These are phyloP conservation scores for Junonia oenone DNA, from an alignment of 2,888 invertebrate genomes.

Conservation along the genomic window DNA sequence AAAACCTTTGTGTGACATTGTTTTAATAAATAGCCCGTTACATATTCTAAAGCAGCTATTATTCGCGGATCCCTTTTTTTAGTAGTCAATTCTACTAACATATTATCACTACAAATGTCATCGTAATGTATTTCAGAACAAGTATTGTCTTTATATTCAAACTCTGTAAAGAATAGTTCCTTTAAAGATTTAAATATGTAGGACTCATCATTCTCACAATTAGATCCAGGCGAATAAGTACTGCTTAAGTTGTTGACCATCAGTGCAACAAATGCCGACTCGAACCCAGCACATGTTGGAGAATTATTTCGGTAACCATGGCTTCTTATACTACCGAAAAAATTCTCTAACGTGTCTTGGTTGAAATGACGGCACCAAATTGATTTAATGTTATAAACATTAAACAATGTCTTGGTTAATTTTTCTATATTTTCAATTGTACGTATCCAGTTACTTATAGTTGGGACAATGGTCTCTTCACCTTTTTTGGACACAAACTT, in stretches of 20 bases:
- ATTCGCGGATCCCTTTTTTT: not conserved
- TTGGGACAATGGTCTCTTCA: not conserved
- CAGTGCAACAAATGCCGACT: slow-evolving; percentile 11
- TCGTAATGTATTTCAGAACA: not conserved
- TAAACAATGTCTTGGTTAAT: slow-evolving; percentile 9
- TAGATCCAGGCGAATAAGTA: slow-evolving; percentile 4
- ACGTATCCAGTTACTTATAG: slow-evolving; percentile 9
- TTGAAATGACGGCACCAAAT: slow-evolving; percentile 4
- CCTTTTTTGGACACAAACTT: slow-evolving; percentile 2
- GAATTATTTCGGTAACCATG: slow-evolving; percentile 19
- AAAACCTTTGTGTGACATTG: not conserved
- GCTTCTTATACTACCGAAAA: slow-evolving; percentile 11
- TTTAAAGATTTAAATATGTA: slow-evolving; percentile 3
- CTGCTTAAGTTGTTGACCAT: slow-evolving; percentile 11
- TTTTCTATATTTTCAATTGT: slow-evolving; percentile 6
- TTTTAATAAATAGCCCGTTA: not conserved
- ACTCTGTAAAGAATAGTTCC: not conserved
- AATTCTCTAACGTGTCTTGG: slow-evolving; percentile 10
- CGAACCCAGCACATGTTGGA: slow-evolving; percentile 13
- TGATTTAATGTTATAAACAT: slow-evolving; percentile 1
- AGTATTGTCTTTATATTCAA: not conserved
- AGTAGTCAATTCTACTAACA: not conserved
- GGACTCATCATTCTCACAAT: not conserved
- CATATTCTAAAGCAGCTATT: not conserved
- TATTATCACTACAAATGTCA: not conserved